Percentiles rank a stretch among this genome's conserved stretches.
Evolutionary conservation across 2,797 vertebrate species (phyloP).

Genomic region (Coranthus polyacanthus): DNA sequence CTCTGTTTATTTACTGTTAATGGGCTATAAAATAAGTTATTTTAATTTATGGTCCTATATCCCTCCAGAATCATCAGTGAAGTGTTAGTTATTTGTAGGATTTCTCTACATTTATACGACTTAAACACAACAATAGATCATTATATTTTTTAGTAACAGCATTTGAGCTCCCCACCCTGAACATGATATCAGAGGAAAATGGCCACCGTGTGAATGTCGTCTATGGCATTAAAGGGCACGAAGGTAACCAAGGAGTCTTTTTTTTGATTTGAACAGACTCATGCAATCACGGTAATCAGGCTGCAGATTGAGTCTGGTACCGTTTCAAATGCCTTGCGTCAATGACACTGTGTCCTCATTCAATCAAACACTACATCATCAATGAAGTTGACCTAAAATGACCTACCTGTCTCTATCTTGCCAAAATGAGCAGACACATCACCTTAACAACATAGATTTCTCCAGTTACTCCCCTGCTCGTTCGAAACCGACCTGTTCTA

Average conservation of each 20-base stretch:
- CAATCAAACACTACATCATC: slow-evolving; percentile 13
- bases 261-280: neutral
- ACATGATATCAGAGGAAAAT: too few relatives aligned
- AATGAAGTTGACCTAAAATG: slow-evolving; percentile 4
- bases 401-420: slow-evolving; percentile 12
- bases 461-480: slow-evolving; percentile 35
- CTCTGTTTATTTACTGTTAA: too few relatives aligned
- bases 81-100: too few relatives aligned
- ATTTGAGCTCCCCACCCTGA: too few relatives aligned
- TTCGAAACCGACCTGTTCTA: slow-evolving; percentile 44
- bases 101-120: too few relatives aligned
- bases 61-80: too few relatives aligned
- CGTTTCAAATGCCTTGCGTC: neutral
- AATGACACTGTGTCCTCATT: neutral
- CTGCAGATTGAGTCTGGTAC: neutral
- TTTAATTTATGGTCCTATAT: too few relatives aligned
- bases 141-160: too few relatives aligned
- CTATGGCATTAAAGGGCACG: neutral
- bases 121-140: too few relatives aligned
- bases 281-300: neutral
- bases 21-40: too few relatives aligned
- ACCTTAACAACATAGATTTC: slow-evolving; percentile 29
- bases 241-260: neutral
- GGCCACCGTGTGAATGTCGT: too few relatives aligned
- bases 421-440: slow-evolving; percentile 40